Conservation (phyloP, 2,797 vertebrate genomes). For the Oreonectes daqikongensis region DNA sequence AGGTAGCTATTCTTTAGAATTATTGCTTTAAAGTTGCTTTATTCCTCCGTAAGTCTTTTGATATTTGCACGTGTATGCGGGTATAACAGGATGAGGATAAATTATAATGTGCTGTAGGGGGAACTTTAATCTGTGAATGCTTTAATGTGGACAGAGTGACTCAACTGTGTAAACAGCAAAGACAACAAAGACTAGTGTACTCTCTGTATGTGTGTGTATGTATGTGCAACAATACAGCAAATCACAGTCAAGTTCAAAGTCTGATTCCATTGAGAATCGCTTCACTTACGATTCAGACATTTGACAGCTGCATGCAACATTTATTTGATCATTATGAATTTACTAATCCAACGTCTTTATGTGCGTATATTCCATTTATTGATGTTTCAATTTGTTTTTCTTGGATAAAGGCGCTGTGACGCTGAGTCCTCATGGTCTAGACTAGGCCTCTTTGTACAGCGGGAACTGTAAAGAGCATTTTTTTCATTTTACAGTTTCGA, state of each 20-base stretch:
- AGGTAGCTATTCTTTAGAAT: not conserved
- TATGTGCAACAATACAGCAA: conserved; percentile 12
- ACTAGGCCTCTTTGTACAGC: not conserved
- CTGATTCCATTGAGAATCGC: not conserved
- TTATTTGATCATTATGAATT: not conserved
- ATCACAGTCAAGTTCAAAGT: conserved; percentile 39
- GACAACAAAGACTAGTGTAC: conserved; percentile 14
- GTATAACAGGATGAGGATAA: not conserved
- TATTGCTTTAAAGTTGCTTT: not conserved
- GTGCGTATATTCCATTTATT: not conserved
- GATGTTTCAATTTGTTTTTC: not conserved
- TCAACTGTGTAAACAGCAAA: conserved; percentile 38
- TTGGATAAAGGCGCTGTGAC: not conserved
- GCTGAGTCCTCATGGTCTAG: not conserved
- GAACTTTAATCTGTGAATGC: not conserved
- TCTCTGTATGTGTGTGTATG: not conserved
- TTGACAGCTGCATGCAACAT: not conserved
- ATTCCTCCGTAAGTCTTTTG: not conserved
- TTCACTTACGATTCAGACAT: not conserved
- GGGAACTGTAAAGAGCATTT: conserved; percentile 25
- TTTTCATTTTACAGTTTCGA: conserved; percentile 37
- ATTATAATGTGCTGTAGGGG: not conserved
- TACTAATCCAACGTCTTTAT: not conserved
- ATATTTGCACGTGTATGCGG: not conserved
- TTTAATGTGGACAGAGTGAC: conserved; percentile 9